Base-by-base conservation (phyloP, 2,888 invertebrate species). In the Cephus pulcher region DNA sequence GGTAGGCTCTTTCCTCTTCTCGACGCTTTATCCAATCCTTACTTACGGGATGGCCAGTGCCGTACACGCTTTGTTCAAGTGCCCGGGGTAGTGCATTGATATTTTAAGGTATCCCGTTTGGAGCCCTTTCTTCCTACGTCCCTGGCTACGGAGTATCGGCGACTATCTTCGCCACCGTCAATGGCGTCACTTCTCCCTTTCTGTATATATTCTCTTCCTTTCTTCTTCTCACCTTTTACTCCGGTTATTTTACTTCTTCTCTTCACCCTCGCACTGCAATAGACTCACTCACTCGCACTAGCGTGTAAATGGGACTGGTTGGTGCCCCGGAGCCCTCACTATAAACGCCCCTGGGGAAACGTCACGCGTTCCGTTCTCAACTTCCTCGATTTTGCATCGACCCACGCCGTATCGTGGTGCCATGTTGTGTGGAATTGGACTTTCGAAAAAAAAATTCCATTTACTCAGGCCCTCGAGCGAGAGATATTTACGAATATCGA, bases 321-420 rank as follows among this genome's bases (percentile, higher is more conserved):
- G 40, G 40, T 56, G 23, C 40, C 40, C 40, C 15, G 40, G 23
- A 56, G 40, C 35, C 68, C 30, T 70, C 74, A 15, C 83, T 80
- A 80, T 82, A 85, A 87, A 86, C 86, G 85, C 80, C 85, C 80
- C 84, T 82, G 82, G 81, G 80, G 86, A 82, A 85, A 30, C 86
- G 82, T 81, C 80, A 74, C 83, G 83, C 85, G 83, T 84, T 83
- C 81, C 84, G 86, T 86, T 86, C 86, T 86, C 87, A 86, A 86
- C 87, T 87, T 86, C 87, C 84, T 86, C 80, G 78, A 84, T 30
- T 74, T 34, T 30, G 30, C 74, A 34, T 30, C 74, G 34, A 56
- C 40, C 40, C 15, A 56, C 40, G 40, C 40, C 15, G 40, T 56
- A 56, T 56, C 23, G 40, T 56, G 40, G 40, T 56, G 40, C 40